Evolutionary conservation across 2,113 vertebrate species (phyloP).

Genomic region (Formicarius rufipectus): DNA sequence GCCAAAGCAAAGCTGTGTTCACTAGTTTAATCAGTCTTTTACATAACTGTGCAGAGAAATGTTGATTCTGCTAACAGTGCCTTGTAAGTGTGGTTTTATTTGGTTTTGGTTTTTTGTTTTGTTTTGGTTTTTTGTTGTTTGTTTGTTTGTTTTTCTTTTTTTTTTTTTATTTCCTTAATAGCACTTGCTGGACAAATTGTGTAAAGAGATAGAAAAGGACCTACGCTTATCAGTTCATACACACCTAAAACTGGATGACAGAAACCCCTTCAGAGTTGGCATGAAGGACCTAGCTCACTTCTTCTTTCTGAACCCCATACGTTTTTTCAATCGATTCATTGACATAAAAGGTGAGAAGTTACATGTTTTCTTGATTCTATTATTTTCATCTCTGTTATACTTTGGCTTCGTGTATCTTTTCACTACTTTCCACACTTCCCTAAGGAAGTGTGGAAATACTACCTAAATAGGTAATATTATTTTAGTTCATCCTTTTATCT

Average conservation of each 20-base stretch:
- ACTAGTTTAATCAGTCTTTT: not conserved
- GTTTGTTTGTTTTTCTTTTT: not conserved
- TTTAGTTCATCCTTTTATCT: not conserved
- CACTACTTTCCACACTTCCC: not conserved
- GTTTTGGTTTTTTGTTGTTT: not conserved
- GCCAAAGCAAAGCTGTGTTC: not conserved
- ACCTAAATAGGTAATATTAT: not conserved
- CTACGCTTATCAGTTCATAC: slow-evolving; percentile 96
- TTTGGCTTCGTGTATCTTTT: not conserved
- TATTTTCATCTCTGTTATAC: not conserved
- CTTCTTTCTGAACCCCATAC: slow-evolving; percentile 93
- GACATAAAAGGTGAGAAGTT: slow-evolving; percentile 90
- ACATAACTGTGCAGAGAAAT: not conserved
- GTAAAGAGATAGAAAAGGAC: slow-evolving; percentile 98
- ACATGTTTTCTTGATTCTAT: rapidly evolving
- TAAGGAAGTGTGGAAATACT: too few species aligned
- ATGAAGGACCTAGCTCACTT: slow-evolving; percentile 97
- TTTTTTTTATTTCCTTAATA: slow-evolving; percentile 37
- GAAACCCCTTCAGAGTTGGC: slow-evolving; percentile 97
- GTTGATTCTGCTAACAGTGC: not conserved
- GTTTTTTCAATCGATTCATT: slow-evolving; percentile 98
- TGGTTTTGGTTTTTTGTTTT: not conserved
- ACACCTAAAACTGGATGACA: slow-evolving; percentile 94
- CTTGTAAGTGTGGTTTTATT: too few species aligned
- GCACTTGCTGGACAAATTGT: slow-evolving; percentile 95